Evolutionary conservation across 2,888 invertebrate species (phyloP).

Genomic region (Fragum sueziense): DNA sequence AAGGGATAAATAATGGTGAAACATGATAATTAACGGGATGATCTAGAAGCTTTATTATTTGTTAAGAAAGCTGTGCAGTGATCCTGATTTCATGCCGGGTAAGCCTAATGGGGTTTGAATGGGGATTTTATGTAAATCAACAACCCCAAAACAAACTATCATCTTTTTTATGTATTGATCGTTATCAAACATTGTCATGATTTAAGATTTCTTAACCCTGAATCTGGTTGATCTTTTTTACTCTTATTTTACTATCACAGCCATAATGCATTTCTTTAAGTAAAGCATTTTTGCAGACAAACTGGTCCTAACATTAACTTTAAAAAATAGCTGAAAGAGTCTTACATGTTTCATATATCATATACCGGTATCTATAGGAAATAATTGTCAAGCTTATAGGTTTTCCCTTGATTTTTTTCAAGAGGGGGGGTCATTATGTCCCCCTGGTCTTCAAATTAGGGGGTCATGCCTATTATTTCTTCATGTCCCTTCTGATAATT

Average conservation of each 20-base stretch:
- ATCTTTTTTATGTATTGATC: conserved; percentile 27
- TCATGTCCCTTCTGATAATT: too few relatives aligned
- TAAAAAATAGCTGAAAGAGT: too few relatives aligned
- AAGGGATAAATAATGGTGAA: background rate
- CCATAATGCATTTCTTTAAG: background rate
- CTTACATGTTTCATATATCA: too few relatives aligned
- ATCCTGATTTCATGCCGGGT: conserved; percentile 52
- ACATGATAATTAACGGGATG: conserved; percentile 32
- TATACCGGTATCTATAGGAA: too few relatives aligned
- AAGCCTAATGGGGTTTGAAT: conserved; percentile 51
- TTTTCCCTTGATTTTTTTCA: too few relatives aligned
- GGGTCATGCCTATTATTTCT: too few relatives aligned
- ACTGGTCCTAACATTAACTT: too few relatives aligned
- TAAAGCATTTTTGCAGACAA: too few relatives aligned
- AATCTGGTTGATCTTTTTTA: background rate
- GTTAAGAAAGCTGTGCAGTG: conserved; percentile 44
- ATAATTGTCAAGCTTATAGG: too few relatives aligned
- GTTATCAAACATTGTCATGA: conserved; percentile 20
- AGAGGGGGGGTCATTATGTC: too few relatives aligned
- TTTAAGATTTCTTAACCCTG: background rate
- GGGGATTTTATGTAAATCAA: conserved; percentile 63
- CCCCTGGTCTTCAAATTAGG: too few relatives aligned
- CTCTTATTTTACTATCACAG: background rate
- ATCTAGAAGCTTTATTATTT: conserved; percentile 46
- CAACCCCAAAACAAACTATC: conserved; percentile 39